A percentile compares a stretch with the other conserved stretches of the same genome.
Evolutionary conservation across 2,113 vertebrate species (phyloP).

Genomic region (Falcunculus frontatus): DNA sequence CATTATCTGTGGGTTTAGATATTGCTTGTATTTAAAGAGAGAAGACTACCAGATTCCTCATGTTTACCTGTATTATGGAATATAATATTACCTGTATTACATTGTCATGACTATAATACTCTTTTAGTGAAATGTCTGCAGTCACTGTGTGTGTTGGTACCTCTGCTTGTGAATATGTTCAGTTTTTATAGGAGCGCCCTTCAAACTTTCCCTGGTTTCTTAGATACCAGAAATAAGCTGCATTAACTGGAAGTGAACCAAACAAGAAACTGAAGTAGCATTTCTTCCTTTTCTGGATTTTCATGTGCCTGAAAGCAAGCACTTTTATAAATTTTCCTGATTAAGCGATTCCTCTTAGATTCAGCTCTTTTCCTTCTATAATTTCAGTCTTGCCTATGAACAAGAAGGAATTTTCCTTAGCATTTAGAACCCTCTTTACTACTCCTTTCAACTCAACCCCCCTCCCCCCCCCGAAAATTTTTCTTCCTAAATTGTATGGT

Average conservation of each 20-base stretch:
- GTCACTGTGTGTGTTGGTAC: neutral
- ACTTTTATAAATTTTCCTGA: neutral
- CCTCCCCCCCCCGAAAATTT: accelerated
- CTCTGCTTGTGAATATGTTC: neutral
- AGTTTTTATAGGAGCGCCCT: neutral
- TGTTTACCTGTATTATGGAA: neutral
- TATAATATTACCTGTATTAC: neutral
- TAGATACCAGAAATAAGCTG: neutral
- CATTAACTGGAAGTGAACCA: neutral
- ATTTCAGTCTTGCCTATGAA: neutral
- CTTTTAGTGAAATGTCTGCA: neutral
- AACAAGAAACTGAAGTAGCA: neutral
- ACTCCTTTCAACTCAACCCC: neutral
- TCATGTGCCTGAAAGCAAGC: neutral
- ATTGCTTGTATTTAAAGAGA: neutral
- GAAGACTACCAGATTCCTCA: neutral
- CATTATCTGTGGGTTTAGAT: neutral
- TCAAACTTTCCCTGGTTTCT: neutral
- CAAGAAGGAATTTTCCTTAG: neutral
- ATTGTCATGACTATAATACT: neutral
- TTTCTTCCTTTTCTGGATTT: neutral
- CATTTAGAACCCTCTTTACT: neutral
- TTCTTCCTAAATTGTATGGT: neutral
- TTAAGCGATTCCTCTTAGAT: neutral
- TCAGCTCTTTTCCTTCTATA: neutral